These are phyloP conservation scores for Mesembrinibis cayennensis DNA, from an alignment of 2,113 vertebrate species.

Conservation along the genomic window DNA sequence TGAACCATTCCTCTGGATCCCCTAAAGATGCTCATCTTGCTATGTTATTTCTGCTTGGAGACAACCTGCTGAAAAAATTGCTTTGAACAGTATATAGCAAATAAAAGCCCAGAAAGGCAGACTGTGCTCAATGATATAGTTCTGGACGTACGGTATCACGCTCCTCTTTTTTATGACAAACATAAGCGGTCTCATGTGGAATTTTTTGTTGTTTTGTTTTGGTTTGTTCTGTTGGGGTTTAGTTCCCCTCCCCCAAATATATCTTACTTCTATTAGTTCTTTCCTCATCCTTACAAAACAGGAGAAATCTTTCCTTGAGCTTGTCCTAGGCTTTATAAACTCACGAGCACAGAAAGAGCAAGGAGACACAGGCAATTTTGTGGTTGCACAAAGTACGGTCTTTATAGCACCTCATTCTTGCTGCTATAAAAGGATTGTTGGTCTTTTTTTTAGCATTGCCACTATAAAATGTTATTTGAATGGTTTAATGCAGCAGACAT, in stretches of 20 bases:
- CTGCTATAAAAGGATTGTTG: neutral
- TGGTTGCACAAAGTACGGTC: neutral
- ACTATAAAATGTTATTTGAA: neutral
- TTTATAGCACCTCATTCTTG: neutral
- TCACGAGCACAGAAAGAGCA: neutral
- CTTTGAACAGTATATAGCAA: neutral
- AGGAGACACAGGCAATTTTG: neutral
- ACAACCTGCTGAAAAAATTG: neutral
- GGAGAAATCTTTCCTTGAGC: neutral
- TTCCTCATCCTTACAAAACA: neutral
- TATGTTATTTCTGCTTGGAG: neutral
- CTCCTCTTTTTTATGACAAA: neutral
- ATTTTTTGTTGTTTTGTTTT: neutral
- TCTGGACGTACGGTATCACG: neutral
- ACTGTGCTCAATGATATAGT: neutral
- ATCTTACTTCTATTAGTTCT: neutral
- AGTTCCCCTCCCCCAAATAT: neutral
- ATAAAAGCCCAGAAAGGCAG: neutral
- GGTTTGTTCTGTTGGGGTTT: neutral
- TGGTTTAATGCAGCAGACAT: neutral
- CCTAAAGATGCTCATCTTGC: neutral
- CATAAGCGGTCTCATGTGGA: fast-evolving
- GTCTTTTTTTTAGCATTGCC: neutral
- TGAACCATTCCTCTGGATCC: neutral
- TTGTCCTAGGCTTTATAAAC: neutral